Evolutionary conservation across 2,797 vertebrate genomes (phyloP), one percentile per base, ranked within the genome.

Genomic region (Cirrhinus molitorella): DNA sequence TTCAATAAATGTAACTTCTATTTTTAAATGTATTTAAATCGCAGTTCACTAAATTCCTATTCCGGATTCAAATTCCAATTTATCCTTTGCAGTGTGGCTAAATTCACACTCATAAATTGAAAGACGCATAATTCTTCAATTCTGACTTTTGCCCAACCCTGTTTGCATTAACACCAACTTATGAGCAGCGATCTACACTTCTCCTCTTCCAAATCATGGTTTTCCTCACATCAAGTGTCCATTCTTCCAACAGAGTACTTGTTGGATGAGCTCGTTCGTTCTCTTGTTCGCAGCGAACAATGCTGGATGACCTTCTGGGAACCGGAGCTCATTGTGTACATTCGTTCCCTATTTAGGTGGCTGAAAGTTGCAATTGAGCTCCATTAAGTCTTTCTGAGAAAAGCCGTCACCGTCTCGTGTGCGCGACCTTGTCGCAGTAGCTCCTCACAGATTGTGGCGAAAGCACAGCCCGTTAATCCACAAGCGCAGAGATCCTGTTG

Each of bases 291-390:
- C 73, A n/a, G 47, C 10, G 51, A 87, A 87, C 86, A 84, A 84
- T 82, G 78, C 68, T 57, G 37, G 13, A 12, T 86, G 87, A 90
- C 86, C 87, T 91, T 93, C 88, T 86, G 81, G 23, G 47, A 89
- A 89, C 80, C 59, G 59, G 80, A 79, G 79, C 61, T 86, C 85
- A 87, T 87, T 88, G 80, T 21, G 45, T 43, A 43, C 34, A 53
- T 87, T 68, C 59, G 73, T 91, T 93, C 86, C 84, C 85, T 53
- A 86, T 91, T 88, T 82, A 87, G 87, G 85, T 80, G 70, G 71
- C 89, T 90, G 85, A 90, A 90, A 90, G 85, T 90, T 88, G 80
- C 68, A 40, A 45, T 65, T 28, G 86, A 88, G 84, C 87, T 81
- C 5, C 47, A 86, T 81, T 84, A 88, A 72, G 85, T 90, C 85